Evolutionary conservation across 1,140 invertebrate species (phyloP).

Genomic region (Drosophila lacertosa): DNA sequence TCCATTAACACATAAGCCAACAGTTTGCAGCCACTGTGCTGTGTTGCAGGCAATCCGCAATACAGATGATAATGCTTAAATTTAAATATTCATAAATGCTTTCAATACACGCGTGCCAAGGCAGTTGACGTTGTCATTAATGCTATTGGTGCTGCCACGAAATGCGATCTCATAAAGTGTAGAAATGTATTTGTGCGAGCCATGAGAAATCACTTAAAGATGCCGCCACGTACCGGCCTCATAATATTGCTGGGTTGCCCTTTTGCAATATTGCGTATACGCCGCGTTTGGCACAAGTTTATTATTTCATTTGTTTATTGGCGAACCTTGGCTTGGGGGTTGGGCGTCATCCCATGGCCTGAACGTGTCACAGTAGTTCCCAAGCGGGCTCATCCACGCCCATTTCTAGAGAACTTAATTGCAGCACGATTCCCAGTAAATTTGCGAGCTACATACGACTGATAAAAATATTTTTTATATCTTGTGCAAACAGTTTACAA

Average conservation of each 20-base stretch:
- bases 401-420: constrained; percentile 18
- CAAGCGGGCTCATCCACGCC: constrained; percentile 11
- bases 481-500: too few relatives aligned
- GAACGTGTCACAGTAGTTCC: constrained; percentile 19
- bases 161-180: constrained; percentile 35
- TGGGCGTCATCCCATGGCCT: constrained; percentile 7
- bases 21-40: constrained; percentile 22
- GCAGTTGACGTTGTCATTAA: constrained; percentile 8
- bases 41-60: constrained; percentile 38
- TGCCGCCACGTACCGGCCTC: constrained; percentile 34
- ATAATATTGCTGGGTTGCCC: constrained; percentile 5
- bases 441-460: background rate
- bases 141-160: background rate
- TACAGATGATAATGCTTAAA: constrained; percentile 37
- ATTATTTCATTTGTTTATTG: constrained; percentile 50
- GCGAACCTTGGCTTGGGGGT: constrained; percentile 5
- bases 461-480: too few relatives aligned
- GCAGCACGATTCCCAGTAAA: background rate
- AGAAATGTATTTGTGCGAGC: constrained; percentile 39
- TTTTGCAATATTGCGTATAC: constrained; percentile 44
- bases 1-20: too few relatives aligned
- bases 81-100: constrained; percentile 64
- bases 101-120: constrained; percentile 49
- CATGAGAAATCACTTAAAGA: constrained; percentile 44
- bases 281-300: constrained; percentile 30